Conservation (phyloP, 2,888 invertebrate species). For the Sclerodermus sp. region DNA sequence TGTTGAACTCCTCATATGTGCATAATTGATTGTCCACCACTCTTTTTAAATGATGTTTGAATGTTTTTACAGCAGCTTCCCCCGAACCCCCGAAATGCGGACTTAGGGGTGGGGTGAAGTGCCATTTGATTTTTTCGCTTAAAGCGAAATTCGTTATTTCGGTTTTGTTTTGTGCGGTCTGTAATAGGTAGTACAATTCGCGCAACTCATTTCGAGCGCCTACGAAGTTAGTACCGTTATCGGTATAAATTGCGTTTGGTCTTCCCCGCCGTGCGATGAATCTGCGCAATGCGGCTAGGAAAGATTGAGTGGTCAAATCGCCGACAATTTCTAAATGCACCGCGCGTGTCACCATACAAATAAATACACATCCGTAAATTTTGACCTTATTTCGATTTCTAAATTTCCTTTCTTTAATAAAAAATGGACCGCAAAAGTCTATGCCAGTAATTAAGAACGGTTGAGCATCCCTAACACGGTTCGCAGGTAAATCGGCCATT, state of each 20-base stretch:
- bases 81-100: slow-evolving; percentile 21
- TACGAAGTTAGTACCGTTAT: slow-evolving; percentile 31
- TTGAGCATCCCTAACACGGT: slow-evolving; percentile 24
- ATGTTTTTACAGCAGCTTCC: slow-evolving; percentile 24
- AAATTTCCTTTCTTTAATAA: slow-evolving; percentile 14
- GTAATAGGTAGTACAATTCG: not conserved
- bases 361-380: slow-evolving; percentile 24
- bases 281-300: slow-evolving; percentile 25
- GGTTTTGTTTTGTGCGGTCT: not conserved
- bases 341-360: slow-evolving; percentile 33
- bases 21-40: slow-evolving; percentile 16
- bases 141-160: no score
- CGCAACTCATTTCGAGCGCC: slow-evolving; percentile 18
- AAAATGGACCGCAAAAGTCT: slow-evolving; percentile 34
- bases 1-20: slow-evolving; percentile 27
- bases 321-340: slow-evolving; percentile 31
- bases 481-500: slow-evolving; percentile 36
- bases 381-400: slow-evolving; percentile 17
- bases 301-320: slow-evolving; percentile 22
- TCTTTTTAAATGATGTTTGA: slow-evolving; percentile 26
- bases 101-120: slow-evolving; percentile 30
- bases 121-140: no score
- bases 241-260: slow-evolving; percentile 23
- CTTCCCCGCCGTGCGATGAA: slow-evolving; percentile 28
- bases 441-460: slow-evolving; percentile 31